These are phyloP conservation scores for Tympanuchus pallidicinctus DNA, from an alignment of 2,113 vertebrate species.

Conservation along the genomic window DNA sequence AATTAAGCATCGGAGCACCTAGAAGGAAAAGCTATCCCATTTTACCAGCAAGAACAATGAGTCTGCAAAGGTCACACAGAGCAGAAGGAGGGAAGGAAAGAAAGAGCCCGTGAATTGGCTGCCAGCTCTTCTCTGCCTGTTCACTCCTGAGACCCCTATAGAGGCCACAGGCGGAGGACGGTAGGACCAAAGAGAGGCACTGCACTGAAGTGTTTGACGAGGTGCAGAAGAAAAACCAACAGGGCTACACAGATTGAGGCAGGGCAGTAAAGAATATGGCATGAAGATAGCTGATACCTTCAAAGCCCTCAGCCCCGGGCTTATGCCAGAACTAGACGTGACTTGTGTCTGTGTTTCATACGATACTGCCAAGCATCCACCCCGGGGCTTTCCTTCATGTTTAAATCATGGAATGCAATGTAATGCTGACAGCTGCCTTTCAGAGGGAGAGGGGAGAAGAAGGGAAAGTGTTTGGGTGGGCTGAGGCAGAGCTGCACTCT, in stretches of 20 bases:
- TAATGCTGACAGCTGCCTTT: constrained; percentile 65
- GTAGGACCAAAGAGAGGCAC: background rate
- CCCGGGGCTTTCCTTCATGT: constrained; percentile 76
- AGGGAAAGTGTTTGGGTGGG: constrained; percentile 52
- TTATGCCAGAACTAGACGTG: constrained; percentile 44
- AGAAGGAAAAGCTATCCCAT: constrained; percentile 72
- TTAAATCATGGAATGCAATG: constrained; percentile 81
- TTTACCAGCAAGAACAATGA: constrained; percentile 58
- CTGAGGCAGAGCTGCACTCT: constrained; percentile 41
- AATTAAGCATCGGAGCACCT: constrained; percentile 60
- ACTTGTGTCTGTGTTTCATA: constrained; percentile 60
- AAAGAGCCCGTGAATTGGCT: constrained; percentile 37
- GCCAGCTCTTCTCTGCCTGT: constrained; percentile 36
- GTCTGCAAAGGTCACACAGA: constrained; percentile 48
- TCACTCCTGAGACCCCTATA: background rate
- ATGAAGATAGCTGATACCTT: constrained; percentile 52
- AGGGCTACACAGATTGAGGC: constrained; percentile 19
- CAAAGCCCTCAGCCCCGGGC: background rate
- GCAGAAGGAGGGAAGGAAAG: constrained; percentile 34
- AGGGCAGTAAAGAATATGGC: constrained; percentile 50
- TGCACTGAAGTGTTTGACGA: background rate
- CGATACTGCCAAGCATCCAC: constrained; percentile 36
- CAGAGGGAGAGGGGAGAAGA: constrained; percentile 65
- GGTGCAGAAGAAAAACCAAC: background rate
- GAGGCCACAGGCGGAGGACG: background rate